phyloP scores from a whole-genome alignment of 1,140 invertebrate species.

The Paralvinella palmiformis region DNA sequence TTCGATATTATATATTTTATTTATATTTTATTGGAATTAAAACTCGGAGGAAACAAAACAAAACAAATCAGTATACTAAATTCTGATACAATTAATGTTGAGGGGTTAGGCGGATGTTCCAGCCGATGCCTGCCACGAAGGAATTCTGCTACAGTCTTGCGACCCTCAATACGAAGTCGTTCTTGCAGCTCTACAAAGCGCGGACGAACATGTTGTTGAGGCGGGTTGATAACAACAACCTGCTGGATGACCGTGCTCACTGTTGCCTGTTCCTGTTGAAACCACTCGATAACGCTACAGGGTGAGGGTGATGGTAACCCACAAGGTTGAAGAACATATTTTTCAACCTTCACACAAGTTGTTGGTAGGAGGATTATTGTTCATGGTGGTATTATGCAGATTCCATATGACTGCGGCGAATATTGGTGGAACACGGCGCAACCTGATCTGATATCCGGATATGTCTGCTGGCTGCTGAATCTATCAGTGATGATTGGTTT shows the following conservation, averaged over 20 bases:
- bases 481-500: too few relatives aligned
- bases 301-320: constrained; percentile 7
- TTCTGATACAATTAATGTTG: too few relatives aligned
- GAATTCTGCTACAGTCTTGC: not conserved
- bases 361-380: constrained; percentile 10
- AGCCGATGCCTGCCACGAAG: not conserved
- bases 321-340: too few relatives aligned
- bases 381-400: constrained; percentile 10
- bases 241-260: not conserved
- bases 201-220: not conserved
- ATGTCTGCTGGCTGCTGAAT: constrained; percentile 9
- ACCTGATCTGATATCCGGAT: not conserved
- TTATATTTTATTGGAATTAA: too few relatives aligned
- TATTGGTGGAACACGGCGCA: constrained; percentile 5
- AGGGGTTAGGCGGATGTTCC: too few relatives aligned
- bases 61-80: too few relatives aligned
- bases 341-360: constrained; percentile 18
- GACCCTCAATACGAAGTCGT: not conserved
- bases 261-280: constrained; percentile 3
- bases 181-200: not conserved
- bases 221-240: not conserved
- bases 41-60: too few relatives aligned
- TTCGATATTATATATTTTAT: too few relatives aligned
- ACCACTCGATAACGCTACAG: not conserved
- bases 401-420: constrained; percentile 9